Conservation (phyloP, 2,113 vertebrate genomes). For the Regulus satrapa region DNA sequence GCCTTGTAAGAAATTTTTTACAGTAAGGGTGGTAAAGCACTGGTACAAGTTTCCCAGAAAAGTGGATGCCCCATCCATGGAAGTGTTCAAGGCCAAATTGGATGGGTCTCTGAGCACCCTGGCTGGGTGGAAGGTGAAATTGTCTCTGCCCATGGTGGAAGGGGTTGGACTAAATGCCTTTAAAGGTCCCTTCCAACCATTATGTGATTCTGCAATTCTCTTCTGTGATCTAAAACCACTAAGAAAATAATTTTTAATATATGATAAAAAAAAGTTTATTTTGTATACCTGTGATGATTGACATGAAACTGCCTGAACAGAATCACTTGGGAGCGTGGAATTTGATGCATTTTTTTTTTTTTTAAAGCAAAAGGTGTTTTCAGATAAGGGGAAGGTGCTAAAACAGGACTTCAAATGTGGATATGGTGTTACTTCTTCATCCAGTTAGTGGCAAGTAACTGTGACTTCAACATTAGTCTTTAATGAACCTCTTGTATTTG, state of each 20-base stretch:
- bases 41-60: background rate
- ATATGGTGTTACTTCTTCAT: background rate
- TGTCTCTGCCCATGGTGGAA: background rate
- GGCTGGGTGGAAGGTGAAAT: background rate
- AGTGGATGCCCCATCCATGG: background rate
- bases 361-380: background rate
- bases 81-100: background rate
- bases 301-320: background rate
- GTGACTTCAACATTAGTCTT: background rate
- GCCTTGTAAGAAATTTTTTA: background rate
- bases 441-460: accelerated
- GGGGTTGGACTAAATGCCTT: background rate
- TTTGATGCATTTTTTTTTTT: background rate
- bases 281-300: background rate
- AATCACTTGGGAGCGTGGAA: background rate
- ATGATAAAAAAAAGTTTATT: background rate
- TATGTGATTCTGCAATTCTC: background rate
- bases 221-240: background rate
- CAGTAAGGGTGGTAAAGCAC: background rate
- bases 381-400: background rate
- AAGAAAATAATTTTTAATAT: background rate
- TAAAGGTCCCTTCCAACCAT: background rate
- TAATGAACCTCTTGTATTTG: background rate
- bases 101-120: background rate
- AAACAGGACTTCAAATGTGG: background rate